A percentile compares a stretch with the other conserved stretches of the same genome.
These are phyloP conservation scores for Lepidochrysops patricia DNA, from an alignment of 2,888 invertebrate genomes.

Conservation along the genomic window DNA sequence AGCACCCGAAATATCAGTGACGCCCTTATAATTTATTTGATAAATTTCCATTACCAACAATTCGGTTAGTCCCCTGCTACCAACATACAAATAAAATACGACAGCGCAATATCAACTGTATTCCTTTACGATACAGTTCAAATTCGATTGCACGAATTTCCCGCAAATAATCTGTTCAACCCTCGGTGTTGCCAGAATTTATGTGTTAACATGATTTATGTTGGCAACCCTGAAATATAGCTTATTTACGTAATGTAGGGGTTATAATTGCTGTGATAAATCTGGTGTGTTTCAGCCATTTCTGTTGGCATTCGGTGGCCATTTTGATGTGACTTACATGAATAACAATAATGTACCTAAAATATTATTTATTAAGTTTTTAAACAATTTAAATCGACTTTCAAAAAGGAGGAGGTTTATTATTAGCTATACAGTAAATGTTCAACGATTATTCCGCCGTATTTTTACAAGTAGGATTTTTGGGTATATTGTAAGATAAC, in stretches of 20 bases:
- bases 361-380: too few relatives aligned
- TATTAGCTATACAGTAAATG: too few relatives aligned
- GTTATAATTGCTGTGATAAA: conserved; percentile 8
- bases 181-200: conserved; percentile 54
- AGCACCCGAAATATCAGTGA: not conserved
- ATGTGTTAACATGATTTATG: conserved; percentile 71
- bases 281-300: conserved; percentile 1
- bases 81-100: conserved; percentile 41
- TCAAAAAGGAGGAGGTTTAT: too few relatives aligned
- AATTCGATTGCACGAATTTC: not conserved
- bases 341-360: too few relatives aligned
- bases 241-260: conserved; percentile 21
- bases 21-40: conserved; percentile 53
- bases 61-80: conserved; percentile 52
- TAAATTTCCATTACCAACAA: conserved; percentile 65
- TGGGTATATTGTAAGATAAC: too few relatives aligned
- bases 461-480: too few relatives aligned
- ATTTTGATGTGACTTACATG: too few relatives aligned
- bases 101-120: not conserved
- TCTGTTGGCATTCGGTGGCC: not conserved
- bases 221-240: conserved; percentile 34
- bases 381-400: too few relatives aligned
- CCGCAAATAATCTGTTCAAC: conserved; percentile 21
- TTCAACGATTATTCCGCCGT: too few relatives aligned
- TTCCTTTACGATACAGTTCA: not conserved